Evolutionary conservation across 2,888 invertebrate genomes (phyloP).

Genomic region (Iselma pallidipennis): DNA sequence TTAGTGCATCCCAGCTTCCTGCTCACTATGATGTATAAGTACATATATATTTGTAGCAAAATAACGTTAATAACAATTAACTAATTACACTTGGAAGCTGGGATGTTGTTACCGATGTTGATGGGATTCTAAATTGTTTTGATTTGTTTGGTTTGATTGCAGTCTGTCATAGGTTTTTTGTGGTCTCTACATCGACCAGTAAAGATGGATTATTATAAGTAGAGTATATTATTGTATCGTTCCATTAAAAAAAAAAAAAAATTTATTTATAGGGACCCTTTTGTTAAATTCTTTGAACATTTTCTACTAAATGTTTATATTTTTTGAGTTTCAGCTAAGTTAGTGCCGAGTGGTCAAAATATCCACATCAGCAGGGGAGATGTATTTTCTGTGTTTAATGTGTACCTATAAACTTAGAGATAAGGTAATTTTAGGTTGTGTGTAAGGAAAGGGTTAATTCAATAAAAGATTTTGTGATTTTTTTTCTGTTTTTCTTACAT

Average conservation of each 20-base stretch:
- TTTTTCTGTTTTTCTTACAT: conserved; percentile 1
- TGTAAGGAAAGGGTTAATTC: conserved; percentile 32
- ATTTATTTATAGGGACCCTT: conserved; percentile 21
- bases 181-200: conserved; percentile 21
- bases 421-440: conserved; percentile 14
- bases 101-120: background rate
- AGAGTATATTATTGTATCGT: conserved; percentile 43
- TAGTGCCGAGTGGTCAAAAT: background rate
- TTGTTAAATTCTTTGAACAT: conserved; percentile 10
- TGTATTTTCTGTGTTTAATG: background rate
- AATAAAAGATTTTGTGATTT: background rate
- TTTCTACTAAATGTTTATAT: conserved; percentile 30
- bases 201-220: conserved; percentile 36
- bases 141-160: conserved; percentile 38
- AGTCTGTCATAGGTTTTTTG: conserved; percentile 31
- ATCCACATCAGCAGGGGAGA: background rate
- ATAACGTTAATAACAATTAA: conserved; percentile 2
- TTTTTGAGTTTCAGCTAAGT: conserved; percentile 37
- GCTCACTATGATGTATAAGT: background rate
- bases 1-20: conserved; percentile 33
- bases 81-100: conserved; percentile 11
- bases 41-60: background rate
- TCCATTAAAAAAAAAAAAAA: conserved; percentile 30
- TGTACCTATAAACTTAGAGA: background rate
- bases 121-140: conserved; percentile 4